These are phyloP conservation scores for Prenolepis imparis DNA, from an alignment of 2,888 invertebrate species.

Conservation along the genomic window DNA sequence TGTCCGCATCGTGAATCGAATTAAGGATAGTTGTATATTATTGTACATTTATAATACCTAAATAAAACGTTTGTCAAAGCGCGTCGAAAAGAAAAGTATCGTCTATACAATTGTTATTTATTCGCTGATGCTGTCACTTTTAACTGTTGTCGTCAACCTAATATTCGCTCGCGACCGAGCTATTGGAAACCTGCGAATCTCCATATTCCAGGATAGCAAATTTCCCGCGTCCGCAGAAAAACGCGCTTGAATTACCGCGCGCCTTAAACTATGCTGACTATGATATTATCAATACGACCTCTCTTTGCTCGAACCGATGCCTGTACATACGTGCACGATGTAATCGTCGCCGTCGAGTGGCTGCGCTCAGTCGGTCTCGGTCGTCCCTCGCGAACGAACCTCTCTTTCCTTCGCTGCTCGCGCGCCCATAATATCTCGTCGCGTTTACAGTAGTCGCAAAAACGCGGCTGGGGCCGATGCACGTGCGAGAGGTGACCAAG, in stretches of 20 bases:
- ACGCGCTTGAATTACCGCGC: neutral
- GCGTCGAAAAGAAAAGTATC: too few relatives aligned
- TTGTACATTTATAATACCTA: constrained; percentile 71
- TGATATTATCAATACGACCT: constrained; percentile 7
- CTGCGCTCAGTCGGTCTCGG: constrained; percentile 43
- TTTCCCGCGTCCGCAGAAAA: too few relatives aligned
- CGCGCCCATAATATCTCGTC: too few relatives aligned
- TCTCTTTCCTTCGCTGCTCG: neutral
- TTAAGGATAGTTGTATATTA: constrained; percentile 61
- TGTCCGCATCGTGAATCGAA: constrained; percentile 5
- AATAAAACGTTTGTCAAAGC: constrained; percentile 64
- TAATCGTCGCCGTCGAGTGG: neutral
- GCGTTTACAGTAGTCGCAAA: too few relatives aligned
- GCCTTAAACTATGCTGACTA: neutral
- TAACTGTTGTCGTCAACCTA: too few relatives aligned
- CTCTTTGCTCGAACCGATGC: neutral
- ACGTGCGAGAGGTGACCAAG: neutral
- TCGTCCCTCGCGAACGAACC: neutral
- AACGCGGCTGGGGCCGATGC: too few relatives aligned
- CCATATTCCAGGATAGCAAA: too few relatives aligned
- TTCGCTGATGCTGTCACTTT: too few relatives aligned
- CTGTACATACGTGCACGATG: neutral
- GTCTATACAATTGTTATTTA: too few relatives aligned
- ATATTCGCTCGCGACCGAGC: too few relatives aligned
- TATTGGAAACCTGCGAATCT: too few relatives aligned